Base-by-base conservation (phyloP, 2,797 vertebrate species). In the Lepus oiostolus region DNA sequence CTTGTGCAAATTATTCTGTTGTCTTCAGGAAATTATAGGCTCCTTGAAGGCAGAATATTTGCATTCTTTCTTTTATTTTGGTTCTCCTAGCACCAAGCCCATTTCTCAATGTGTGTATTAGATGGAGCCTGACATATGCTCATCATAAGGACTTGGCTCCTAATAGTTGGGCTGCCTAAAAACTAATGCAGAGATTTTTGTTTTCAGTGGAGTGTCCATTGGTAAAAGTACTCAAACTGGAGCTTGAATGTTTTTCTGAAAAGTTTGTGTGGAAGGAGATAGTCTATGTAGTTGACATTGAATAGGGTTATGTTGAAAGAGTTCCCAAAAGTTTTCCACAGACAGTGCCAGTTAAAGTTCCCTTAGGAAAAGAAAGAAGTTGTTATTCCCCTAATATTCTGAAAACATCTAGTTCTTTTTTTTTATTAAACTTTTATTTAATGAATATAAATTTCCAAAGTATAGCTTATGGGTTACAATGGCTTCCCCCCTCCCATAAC, bases 301-400 rank as follows among this genome's bases (percentile, higher is more conserved):
- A 19, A 47, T 88, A 75, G 19, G 19, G 79, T 94, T 96, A 95
- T 74, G 60, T 93, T 86, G 50, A 63, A 71, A 93, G 16, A 62
- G 30, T 83, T 7, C 6, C 16, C 11, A 60, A 67, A 87, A 58
- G 4, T 3, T 71, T 88, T 71, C n/a, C 12, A 94, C 21, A 81
- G 50, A 79, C 5, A 26, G n/a, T 74, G 62, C 26, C 38, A 88
- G 9, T 19, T 62, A 76, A 21, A 93, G 67, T 22, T 76, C 42
- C 14, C 32, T 62, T 70, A 35, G 63, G 5, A 30, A 68, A 94
- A 47, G 3, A 79, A 62, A 58, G n/a, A 47, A 47, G 42, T 8
- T 47, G 42, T 47, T 47, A 47, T 26, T 50, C 70, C 35, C 68
- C 26, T 75, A 71, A 86, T 95, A 65, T 60, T 54, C 50, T 81